These are phyloP conservation scores for Podargus strigoides DNA, from an alignment of 2,797 vertebrate genomes.

Conservation along the genomic window DNA sequence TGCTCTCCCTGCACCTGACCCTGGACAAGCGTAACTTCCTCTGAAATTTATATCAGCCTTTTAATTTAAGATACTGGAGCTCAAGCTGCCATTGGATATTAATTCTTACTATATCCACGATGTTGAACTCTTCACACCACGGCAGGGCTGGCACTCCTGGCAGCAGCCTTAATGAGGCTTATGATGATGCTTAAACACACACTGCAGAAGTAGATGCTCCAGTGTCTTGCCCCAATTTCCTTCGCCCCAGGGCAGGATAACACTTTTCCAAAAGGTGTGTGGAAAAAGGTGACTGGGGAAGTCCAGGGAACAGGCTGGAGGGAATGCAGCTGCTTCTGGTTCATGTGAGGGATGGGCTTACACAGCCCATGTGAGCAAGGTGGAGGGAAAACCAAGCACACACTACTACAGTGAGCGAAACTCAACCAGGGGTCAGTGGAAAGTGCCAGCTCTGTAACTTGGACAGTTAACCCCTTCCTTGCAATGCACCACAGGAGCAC, in stretches of 20 bases:
- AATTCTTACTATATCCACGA: not conserved
- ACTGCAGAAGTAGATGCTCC: not conserved
- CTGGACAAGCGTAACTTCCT: not conserved
- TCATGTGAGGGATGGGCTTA: not conserved
- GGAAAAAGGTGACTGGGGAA: accelerated
- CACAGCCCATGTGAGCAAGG: accelerated
- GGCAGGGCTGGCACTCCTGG: not conserved
- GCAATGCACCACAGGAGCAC: not conserved
- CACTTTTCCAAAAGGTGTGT: not conserved
- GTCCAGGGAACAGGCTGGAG: accelerated
- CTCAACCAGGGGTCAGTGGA: not conserved
- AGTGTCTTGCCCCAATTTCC: not conserved
- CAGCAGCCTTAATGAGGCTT: not conserved
- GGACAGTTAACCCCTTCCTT: not conserved
- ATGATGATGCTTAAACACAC: not conserved
- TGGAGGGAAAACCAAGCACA: accelerated
- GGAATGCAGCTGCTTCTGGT: not conserved
- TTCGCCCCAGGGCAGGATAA: not conserved
- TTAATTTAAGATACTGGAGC: not conserved
- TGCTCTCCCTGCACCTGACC: not conserved
- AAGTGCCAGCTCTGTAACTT: not conserved
- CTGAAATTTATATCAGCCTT: conserved; percentile 8
- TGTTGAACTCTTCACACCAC: not conserved
- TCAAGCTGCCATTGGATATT: not conserved
- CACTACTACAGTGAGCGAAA: not conserved